Conservation (phyloP, 2,888 invertebrate species). For the Pinctada fucata region DNA sequence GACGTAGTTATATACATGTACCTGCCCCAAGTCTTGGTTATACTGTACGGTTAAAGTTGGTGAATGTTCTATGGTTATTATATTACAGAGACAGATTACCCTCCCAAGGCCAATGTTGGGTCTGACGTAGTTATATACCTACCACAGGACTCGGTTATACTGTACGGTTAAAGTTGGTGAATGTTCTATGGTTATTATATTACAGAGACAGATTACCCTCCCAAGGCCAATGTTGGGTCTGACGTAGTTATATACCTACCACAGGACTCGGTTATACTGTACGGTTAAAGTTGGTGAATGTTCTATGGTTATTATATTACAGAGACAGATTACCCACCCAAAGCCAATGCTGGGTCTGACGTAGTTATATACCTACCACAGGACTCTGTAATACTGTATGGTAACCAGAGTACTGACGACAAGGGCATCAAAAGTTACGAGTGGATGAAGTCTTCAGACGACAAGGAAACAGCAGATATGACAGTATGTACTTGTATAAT, state of each 20-base stretch:
- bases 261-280: slow-evolving; percentile 88
- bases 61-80: too few species aligned
- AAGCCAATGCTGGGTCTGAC: slow-evolving; percentile 94
- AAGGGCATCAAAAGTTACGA: slow-evolving; percentile 95
- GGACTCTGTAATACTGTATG: slow-evolving; percentile 89
- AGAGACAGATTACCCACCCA: slow-evolving; percentile 95
- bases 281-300: slow-evolving; percentile 80
- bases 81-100: slow-evolving; percentile 88
- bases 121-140: slow-evolving; percentile 92
- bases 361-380: slow-evolving; percentile 93
- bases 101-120: slow-evolving; percentile 96
- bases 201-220: slow-evolving; percentile 92
- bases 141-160: slow-evolving; percentile 88
- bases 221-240: slow-evolving; percentile 95
- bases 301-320: slow-evolving; percentile 21
- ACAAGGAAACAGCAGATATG: slow-evolving; percentile 94
- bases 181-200: neutral
- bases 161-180: slow-evolving; percentile 87
- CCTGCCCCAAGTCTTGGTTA: slow-evolving; percentile 90
- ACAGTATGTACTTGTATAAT: slow-evolving; percentile 77
- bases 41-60: too few species aligned
- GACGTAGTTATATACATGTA: slow-evolving; percentile 91
- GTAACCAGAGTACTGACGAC: slow-evolving; percentile 94
- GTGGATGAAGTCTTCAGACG: slow-evolving; percentile 92
- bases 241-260: slow-evolving; percentile 94